Evolutionary conservation across 2,113 vertebrate genomes (phyloP), one percentile per base, ranked within the genome.

Genomic region (Clarias magur): DNA sequence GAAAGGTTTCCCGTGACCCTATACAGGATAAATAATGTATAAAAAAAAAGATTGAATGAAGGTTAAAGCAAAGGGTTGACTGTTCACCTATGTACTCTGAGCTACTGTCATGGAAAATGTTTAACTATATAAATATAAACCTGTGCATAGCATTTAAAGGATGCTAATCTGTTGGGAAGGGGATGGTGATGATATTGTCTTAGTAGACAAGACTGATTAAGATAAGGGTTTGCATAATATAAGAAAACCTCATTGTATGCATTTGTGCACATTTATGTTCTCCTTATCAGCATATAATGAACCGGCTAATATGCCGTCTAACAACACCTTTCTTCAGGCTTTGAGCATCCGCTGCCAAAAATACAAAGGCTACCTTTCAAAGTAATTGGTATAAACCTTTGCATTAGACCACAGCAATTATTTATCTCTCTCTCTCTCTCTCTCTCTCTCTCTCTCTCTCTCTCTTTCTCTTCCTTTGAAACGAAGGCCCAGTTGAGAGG

Each of bases 401-500:
- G 62, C 25, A 70, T 57, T 57, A 78, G 86, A 19, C 65, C 27
- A 73, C 30, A 78, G 25, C 68, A 76, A 82, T 85, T 60, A 73
- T 57, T 21, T 38, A 13, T 57, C 12, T 15, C 30, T 8, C 27
- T 54, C 76, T 25, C 34, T 86, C 75, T 68, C 38, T 82, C 27
- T 48, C 42, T 67, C 15, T 76, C 79, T 68, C 85, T 83, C 54
- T 56, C 76, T 27, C 2, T 85, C 75, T 85, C 76, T 27, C 2
- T 85, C 75, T 85, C 23, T 73, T 42, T 30, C 38, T 27, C 80
- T 54, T 27, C 38, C 19, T 68, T 85, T 78, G 85, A 87, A 85
- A 89, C 68, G 63, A 76, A 83, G 42, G 13, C 23, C 85, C 78
- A 80, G 53, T 60, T 17, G 21, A 87, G 78, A 82, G 75, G 83